A percentile compares a stretch with the other conserved stretches of the same genome.
phyloP scores from a whole-genome alignment of 2,888 invertebrate species.

The Euphydryas editha region DNA sequence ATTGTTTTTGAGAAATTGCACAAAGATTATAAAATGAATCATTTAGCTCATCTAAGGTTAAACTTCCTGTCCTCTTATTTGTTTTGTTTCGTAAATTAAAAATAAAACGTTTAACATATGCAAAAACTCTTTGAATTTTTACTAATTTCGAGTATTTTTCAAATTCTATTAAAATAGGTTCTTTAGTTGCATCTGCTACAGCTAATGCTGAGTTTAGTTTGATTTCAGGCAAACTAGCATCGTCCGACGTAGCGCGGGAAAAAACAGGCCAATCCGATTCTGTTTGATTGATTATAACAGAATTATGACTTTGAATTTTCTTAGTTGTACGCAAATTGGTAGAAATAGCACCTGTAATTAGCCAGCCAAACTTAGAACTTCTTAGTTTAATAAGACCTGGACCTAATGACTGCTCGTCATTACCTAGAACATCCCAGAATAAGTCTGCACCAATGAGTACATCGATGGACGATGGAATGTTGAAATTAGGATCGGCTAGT shows the following conservation, averaged over 20 bases:
- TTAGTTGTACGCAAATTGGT: conserved; percentile 7
- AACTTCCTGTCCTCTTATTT: conserved; percentile 10
- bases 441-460: conserved; percentile 39
- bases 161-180: conserved; percentile 17
- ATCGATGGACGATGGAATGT: conserved; percentile 33
- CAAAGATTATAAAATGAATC: conserved; percentile 22
- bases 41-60: conserved; percentile 21
- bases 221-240: conserved; percentile 7
- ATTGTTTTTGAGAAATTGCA: conserved; percentile 12
- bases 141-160: conserved; percentile 11
- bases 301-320: not conserved
- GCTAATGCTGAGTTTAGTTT: not conserved
- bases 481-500: conserved; percentile 39
- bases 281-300: conserved; percentile 31
- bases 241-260: not conserved
- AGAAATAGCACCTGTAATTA: conserved; percentile 43
- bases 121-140: conserved; percentile 23
- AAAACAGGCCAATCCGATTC: conserved; percentile 22
- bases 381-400: conserved; percentile 35
- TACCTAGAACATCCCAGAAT: conserved; percentile 44
- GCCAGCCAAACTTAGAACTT: conserved; percentile 45
- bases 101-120: conserved; percentile 22
- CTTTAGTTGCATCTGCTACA: conserved; percentile 12
- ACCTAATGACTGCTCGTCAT: conserved; percentile 42
- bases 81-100: conserved; percentile 20